phyloP scores from a whole-genome alignment of 2,113 vertebrate genomes.

The Crotalus viridis region DNA sequence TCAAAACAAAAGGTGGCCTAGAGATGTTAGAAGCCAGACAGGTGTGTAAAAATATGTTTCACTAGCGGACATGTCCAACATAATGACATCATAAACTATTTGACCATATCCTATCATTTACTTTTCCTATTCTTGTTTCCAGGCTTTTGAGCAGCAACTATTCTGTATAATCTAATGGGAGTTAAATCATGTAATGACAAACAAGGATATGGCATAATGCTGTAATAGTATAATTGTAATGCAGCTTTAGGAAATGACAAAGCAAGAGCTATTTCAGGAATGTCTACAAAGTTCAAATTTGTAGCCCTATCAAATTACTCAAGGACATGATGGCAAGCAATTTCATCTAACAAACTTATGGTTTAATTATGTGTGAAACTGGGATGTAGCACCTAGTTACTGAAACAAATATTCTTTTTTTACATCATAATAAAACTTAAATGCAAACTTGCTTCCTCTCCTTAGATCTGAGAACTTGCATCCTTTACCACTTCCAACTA shows the following conservation, averaged over 20 bases:
- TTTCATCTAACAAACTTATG: neutral
- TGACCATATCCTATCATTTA: neutral
- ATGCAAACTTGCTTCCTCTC: neutral
- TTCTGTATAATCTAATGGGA: neutral
- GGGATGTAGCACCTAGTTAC: neutral
- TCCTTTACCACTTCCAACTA: neutral
- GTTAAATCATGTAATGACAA: neutral
- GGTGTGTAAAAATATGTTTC: neutral
- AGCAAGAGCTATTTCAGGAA: conserved; percentile 21
- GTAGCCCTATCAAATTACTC: neutral
- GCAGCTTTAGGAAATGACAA: neutral
- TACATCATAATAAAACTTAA: neutral
- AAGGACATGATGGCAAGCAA: neutral
- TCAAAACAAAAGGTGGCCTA: neutral
- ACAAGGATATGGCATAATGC: neutral
- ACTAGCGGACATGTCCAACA: neutral
- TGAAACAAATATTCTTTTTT: neutral
- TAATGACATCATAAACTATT: neutral
- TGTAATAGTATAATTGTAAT: neutral
- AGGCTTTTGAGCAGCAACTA: neutral
- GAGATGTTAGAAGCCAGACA: neutral
- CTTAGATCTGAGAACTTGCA: neutral
- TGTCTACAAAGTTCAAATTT: neutral
- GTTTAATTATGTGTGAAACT: neutral
- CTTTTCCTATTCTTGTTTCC: neutral